A percentile compares a stretch with the other conserved stretches of the same genome.
phyloP scores from a whole-genome alignment of 2,888 invertebrate genomes.

The Ectemnius continuus region DNA sequence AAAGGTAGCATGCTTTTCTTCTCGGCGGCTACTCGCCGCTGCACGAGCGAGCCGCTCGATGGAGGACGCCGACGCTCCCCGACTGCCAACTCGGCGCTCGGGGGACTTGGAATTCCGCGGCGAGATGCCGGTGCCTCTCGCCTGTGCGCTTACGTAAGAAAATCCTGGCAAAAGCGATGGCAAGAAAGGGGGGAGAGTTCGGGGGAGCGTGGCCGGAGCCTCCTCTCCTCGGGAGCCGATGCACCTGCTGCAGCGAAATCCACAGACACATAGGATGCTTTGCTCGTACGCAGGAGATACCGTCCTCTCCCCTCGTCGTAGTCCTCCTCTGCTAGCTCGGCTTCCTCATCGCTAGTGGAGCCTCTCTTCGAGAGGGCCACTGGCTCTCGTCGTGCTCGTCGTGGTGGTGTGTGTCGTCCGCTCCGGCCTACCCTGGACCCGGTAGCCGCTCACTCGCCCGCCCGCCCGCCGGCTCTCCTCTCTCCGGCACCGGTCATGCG shows the following conservation, averaged over 20 bases:
- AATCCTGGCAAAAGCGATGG: conserved; percentile 53
- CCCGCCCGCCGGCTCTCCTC: conserved; percentile 34
- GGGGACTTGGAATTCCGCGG: conserved; percentile 60
- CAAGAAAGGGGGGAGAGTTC: conserved; percentile 50
- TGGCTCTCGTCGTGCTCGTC: conserved; percentile 31
- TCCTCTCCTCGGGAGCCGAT: conserved; percentile 7
- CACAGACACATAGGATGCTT: conserved; percentile 18
- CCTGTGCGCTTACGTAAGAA: conserved; percentile 61
- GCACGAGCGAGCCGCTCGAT: conserved; percentile 15
- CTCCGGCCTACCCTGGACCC: conserved; percentile 31
- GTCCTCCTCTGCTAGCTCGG: too few relatives aligned
- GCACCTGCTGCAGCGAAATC: conserved; percentile 55
- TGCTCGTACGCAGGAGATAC: conserved; percentile 23
- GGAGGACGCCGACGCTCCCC: conserved; percentile 37
- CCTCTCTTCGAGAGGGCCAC: neutral
- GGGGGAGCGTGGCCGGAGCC: conserved; percentile 8
- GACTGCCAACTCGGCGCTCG: conserved; percentile 44
- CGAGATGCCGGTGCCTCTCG: conserved; percentile 44
- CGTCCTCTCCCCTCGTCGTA: neutral
- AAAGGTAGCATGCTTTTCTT: conserved; percentile 50
- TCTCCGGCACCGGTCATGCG: conserved; percentile 67
- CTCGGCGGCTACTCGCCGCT: conserved; percentile 38
- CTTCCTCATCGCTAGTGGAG: neutral
- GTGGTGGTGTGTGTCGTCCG: conserved; percentile 32
- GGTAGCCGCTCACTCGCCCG: conserved; percentile 41